These are phyloP conservation scores for Leptopterna dolabrata DNA, from an alignment of 2,888 invertebrate genomes.

Conservation along the genomic window DNA sequence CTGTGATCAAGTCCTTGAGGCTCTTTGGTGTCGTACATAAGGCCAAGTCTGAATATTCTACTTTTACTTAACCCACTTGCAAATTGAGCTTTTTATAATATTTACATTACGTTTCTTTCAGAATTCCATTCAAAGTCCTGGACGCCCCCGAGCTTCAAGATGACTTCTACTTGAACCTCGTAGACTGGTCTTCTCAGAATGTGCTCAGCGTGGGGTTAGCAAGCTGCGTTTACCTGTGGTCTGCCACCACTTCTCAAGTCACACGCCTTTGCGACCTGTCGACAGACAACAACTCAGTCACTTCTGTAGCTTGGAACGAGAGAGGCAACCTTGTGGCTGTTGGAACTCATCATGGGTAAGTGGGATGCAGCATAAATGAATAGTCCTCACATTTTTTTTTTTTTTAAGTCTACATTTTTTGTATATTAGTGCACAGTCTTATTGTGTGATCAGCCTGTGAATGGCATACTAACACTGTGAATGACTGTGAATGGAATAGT, in stretches of 20 bases:
- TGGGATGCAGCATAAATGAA: background rate
- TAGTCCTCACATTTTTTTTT: no score
- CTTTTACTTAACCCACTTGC: no score
- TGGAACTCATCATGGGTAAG: conserved; percentile 90
- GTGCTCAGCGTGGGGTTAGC: conserved; percentile 97
- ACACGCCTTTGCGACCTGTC: conserved; percentile 95
- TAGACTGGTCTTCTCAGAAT: conserved; percentile 99
- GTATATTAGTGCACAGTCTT: no score
- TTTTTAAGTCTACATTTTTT: no score
- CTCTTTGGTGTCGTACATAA: no score
- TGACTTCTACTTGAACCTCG: conserved; percentile 97
- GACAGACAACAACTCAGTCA: conserved; percentile 90
- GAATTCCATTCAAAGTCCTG: conserved; percentile 97
- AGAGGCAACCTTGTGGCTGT: conserved; percentile 91
- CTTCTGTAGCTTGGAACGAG: conserved; percentile 98
- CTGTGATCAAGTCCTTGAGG: no score
- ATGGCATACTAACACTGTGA: no score
- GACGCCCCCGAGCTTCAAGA: conserved; percentile 98
- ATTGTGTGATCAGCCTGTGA: no score
- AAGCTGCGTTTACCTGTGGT: conserved; percentile 98
- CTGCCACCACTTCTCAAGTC: conserved; percentile 97
- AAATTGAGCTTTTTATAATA: no score
- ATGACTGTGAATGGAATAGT: no score
- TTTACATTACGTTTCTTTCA: background rate
- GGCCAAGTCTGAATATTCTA: no score